Conservation (phyloP, 1,140 invertebrate species). For the Drosophila saltans region DNA sequence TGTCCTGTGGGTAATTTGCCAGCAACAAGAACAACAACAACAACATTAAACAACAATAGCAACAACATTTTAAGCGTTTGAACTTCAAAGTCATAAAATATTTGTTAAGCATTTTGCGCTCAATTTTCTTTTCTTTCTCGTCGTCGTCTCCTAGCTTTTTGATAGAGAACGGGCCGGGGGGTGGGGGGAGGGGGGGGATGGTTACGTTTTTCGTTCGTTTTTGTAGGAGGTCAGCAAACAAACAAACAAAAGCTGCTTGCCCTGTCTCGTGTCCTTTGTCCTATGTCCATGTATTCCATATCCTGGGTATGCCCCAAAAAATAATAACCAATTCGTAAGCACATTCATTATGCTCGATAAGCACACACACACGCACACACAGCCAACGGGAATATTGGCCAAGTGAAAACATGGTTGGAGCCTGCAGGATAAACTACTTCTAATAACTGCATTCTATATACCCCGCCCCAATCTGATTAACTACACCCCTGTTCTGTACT, state of each 20-base stretch:
- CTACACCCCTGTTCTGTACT: not conserved
- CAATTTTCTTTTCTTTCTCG: slow-evolving; percentile 66
- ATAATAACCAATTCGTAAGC: slow-evolving; percentile 79
- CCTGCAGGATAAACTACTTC: not conserved
- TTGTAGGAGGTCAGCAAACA: slow-evolving; percentile 63
- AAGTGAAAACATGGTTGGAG: not conserved
- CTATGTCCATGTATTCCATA: slow-evolving; percentile 7
- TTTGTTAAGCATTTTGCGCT: slow-evolving; percentile 80
- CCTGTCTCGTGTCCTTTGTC: slow-evolving; percentile 2
- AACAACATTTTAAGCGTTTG: slow-evolving; percentile 68
- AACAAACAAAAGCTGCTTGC: slow-evolving; percentile 24
- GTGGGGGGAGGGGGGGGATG: not conserved
- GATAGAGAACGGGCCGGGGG: no score
- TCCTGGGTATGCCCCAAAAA: slow-evolving; percentile 31
- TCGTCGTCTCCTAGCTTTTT: slow-evolving; percentile 7
- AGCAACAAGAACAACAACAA: slow-evolving; percentile 59
- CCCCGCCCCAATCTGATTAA: not conserved
- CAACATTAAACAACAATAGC: slow-evolving; percentile 31
- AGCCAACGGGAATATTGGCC: not conserved
- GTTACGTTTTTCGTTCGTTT: slow-evolving; percentile 31
- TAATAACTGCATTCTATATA: not conserved
- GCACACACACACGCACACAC: slow-evolving; percentile 16
- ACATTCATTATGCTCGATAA: slow-evolving; percentile 63
- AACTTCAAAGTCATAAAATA: slow-evolving; percentile 78
- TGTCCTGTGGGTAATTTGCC: slow-evolving; percentile 71